Evolutionary conservation across 1,140 invertebrate genomes (phyloP).

Genomic region (Drosophila persimilis): DNA sequence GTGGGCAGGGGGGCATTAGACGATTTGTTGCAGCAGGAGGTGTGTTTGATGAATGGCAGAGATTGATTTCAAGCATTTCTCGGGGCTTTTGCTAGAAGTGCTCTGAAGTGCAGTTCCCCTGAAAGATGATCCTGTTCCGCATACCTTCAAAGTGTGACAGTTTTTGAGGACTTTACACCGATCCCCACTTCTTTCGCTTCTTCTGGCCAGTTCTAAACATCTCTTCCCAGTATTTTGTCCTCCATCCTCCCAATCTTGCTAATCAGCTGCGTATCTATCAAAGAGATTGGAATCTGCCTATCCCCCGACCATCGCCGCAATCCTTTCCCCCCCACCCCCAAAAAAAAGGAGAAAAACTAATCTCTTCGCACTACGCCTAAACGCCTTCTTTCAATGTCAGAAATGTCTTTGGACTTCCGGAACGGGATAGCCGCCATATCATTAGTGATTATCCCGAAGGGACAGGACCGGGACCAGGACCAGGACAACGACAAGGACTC

Average conservation of each 20-base stretch:
- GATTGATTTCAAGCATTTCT: no score
- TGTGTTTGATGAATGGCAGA: conserved; percentile 21
- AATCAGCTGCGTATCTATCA: no score
- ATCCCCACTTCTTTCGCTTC: no score
- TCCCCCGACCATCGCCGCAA: conserved; percentile 1
- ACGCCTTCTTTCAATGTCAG: conserved; percentile 35
- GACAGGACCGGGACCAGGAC: conserved; percentile 11
- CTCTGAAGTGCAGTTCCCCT: no score
- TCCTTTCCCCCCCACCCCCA: conserved; percentile 10
- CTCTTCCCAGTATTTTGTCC: no score
- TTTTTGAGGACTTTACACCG: no score
- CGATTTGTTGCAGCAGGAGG: neutral
- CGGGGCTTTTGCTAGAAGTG: no score
- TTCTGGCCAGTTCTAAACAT: no score
- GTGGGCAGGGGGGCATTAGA: neutral
- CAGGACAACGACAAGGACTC: conserved; percentile 14
- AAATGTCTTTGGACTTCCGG: conserved; percentile 37
- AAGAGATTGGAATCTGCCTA: no score
- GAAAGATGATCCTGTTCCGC: no score
- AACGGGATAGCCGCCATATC: conserved; percentile 10
- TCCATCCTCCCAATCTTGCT: no score
- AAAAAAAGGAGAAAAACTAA: conserved; percentile 15
- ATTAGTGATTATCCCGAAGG: conserved; percentile 62
- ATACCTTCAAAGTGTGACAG: no score
- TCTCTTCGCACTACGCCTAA: conserved; percentile 53